Base-by-base conservation (phyloP, 1,140 invertebrate genomes). In the Drosophila ficusphila region DNA sequence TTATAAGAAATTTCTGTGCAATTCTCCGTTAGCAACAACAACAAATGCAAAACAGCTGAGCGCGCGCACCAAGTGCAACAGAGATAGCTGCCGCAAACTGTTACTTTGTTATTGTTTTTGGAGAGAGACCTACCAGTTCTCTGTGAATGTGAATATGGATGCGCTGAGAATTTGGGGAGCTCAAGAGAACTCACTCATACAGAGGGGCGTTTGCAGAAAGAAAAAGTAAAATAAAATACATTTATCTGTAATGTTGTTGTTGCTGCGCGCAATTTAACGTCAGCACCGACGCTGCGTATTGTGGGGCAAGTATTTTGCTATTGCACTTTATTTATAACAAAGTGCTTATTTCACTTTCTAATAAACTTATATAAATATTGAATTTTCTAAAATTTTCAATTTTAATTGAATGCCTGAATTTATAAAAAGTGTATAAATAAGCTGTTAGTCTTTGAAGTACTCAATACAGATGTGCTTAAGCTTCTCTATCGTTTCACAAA, bases 231-330 rank as follows among this genome's bases (percentile, higher is more conserved):
- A 69, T 46, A 42, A 74, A 75, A 79, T 64, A 64, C 53, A 82
- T 72, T 68, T 73, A 69, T 58, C 57, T 52, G 53, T 57, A 19
- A n/a, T 16, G 6, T 5, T 27, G 41, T 60, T 76, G 51, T 38
- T 65, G 79, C 64, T 73, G 81, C 62, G 81, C 81, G 78, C 81
- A 88, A 88, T 88, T 86, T 68, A 81, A 81, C 81, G 62, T 70
- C 82, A 62, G 48, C 76, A 64, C 47, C 54, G 67, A 29, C 60
- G 61, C 51, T 11, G 41, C 14, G 54, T 14, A 69, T 44, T 31
- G 64, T 71, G 65, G 44, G 11, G 6, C 23, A 25, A 2, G n/a
- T n/a, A 23, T 3, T 23, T 23, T 3, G 5, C 23, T 23, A 3
- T 23, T 23, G 23, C 2, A 23, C 23, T 3, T 23, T 23, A 23